Evolutionary conservation across 2,888 invertebrate species (phyloP).

Genomic region (Tetramorium bicarinatum): DNA sequence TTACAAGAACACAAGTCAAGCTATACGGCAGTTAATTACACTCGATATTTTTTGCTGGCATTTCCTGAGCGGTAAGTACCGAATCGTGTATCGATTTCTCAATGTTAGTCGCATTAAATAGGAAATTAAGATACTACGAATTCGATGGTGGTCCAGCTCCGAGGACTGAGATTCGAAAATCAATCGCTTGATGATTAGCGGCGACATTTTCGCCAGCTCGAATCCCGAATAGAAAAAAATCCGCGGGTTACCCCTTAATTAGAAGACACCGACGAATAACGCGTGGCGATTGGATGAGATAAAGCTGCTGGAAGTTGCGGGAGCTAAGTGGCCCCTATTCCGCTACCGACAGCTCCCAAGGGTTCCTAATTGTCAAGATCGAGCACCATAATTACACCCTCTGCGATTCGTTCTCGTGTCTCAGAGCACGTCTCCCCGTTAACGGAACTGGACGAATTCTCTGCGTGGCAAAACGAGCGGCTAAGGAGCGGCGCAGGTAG

Average conservation of each 20-base stretch:
- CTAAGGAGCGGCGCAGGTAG: slow-evolving; percentile 28
- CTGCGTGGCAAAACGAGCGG: slow-evolving; percentile 49
- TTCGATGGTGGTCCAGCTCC: background rate
- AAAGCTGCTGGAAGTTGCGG: slow-evolving; percentile 74
- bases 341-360: slow-evolving; percentile 79
- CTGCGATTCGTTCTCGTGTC: slow-evolving; percentile 69
- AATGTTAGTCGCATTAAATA: background rate
- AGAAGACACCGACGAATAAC: slow-evolving; percentile 82
- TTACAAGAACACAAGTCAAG: background rate
- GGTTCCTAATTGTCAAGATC: slow-evolving; percentile 83
- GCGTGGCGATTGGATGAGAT: slow-evolving; percentile 80
- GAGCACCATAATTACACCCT: slow-evolving; percentile 80
- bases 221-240: slow-evolving; percentile 59
- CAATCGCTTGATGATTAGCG: slow-evolving; percentile 14
- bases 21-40: slow-evolving; percentile 22
- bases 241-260: slow-evolving; percentile 77
- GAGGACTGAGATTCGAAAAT: background rate
- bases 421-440: slow-evolving; percentile 58
- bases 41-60: slow-evolving; percentile 6
- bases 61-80: slow-evolving; percentile 2
- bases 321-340: slow-evolving; percentile 78
- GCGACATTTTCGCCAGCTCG: slow-evolving; percentile 53
- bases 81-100: slow-evolving; percentile 16
- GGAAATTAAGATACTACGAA: slow-evolving; percentile 19
- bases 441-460: slow-evolving; percentile 46